A percentile compares a stretch with the other conserved stretches of the same genome.
Evolutionary conservation across 2,113 vertebrate species (phyloP).

Genomic region (Butorides virescens): DNA sequence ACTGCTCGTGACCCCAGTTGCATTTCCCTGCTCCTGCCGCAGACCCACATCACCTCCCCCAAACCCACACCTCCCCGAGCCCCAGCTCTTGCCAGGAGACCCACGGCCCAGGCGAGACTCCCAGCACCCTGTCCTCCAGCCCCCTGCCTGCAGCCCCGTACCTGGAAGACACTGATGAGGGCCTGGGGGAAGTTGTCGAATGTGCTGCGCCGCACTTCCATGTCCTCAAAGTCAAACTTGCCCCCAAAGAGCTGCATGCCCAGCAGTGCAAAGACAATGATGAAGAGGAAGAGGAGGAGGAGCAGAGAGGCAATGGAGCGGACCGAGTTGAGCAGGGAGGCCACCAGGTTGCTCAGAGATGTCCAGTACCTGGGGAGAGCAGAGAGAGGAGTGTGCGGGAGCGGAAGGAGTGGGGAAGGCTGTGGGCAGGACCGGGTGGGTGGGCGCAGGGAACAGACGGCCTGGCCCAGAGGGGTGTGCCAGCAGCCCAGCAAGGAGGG

Average conservation of each 20-base stretch:
- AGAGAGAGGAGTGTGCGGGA: not conserved
- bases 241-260: conserved; percentile 99
- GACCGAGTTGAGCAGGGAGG: conserved; percentile 93
- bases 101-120: not conserved
- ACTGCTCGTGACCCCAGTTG: rapidly evolving
- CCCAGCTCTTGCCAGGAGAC: not conserved
- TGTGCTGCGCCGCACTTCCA: conserved; percentile 85
- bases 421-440: not conserved
- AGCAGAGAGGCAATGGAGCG: conserved; percentile 95
- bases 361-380: conserved; percentile 86
- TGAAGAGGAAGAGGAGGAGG: conserved; percentile 96
- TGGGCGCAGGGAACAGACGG: not conserved
- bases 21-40: not conserved
- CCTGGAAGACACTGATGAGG: conserved; percentile 98
- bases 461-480: not conserved
- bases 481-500: not conserved
- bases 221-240: conserved; percentile 89
- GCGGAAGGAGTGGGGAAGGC: not conserved
- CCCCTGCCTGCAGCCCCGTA: not conserved
- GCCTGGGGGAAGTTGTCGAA: conserved; percentile 98
- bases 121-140: not conserved
- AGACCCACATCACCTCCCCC: not conserved
- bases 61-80: not conserved
- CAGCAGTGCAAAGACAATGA: conserved; percentile 92
- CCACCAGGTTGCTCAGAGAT: conserved; percentile 92